Evolutionary conservation across 1,140 invertebrate genomes (phyloP).

Genomic region (Sipha flava): DNA sequence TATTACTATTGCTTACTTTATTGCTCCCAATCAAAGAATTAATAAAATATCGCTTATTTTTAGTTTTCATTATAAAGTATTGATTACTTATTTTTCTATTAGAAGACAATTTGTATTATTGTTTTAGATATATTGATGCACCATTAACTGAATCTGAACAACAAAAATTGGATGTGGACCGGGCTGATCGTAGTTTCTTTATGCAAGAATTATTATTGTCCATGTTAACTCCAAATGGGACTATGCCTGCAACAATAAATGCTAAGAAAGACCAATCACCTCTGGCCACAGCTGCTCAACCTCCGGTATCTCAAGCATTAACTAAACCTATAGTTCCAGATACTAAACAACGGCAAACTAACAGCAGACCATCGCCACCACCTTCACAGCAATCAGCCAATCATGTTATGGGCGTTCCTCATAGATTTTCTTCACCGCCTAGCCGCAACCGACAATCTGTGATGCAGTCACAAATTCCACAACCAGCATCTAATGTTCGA

Average conservation of each 20-base stretch:
- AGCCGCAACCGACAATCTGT: constrained; percentile 6
- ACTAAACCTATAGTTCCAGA: background rate
- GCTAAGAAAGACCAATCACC: background rate
- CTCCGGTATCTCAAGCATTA: background rate
- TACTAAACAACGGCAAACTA: background rate
- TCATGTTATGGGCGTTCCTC: background rate
- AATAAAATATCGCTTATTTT: too few relatives aligned
- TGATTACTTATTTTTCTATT: background rate
- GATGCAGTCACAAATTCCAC: constrained; percentile 28
- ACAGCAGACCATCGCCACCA: background rate
- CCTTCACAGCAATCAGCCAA: background rate
- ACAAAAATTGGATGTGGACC: constrained; percentile 51
- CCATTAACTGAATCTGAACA: constrained; percentile 50
- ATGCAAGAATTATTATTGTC: constrained; percentile 59
- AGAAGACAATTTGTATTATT: background rate
- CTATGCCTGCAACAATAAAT: background rate
- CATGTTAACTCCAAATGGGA: constrained; percentile 44
- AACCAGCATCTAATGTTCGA: constrained; percentile 15
- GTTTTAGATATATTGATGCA: constrained; percentile 52
- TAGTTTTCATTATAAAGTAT: background rate
- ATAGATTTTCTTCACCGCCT: constrained; percentile 4
- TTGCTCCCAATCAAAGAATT: too few relatives aligned
- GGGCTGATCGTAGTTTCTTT: constrained; percentile 59
- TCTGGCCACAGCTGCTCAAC: background rate
- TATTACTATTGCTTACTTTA: too few relatives aligned